Evolutionary conservation across 2,113 vertebrate species (phyloP).

Genomic region (Corythornis vintsioides): DNA sequence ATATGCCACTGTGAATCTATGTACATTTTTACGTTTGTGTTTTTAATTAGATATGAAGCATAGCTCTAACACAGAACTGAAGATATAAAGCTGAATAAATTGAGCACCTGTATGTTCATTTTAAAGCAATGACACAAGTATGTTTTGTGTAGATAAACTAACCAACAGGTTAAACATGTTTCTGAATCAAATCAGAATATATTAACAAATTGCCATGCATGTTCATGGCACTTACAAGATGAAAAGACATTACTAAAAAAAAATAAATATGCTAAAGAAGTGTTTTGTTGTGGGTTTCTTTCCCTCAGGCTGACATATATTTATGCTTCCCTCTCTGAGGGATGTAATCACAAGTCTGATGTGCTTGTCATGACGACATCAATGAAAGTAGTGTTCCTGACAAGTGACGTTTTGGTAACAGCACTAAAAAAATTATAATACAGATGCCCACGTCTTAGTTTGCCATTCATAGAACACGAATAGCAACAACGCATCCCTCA

Average conservation of each 20-base stretch:
- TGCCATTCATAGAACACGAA: not conserved
- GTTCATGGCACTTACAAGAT: not conserved
- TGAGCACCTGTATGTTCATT: not conserved
- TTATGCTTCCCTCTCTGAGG: not conserved
- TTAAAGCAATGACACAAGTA: not conserved
- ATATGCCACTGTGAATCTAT: constrained; percentile 20
- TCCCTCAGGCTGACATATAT: not conserved
- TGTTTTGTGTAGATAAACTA: not conserved
- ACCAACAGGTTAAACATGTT: not conserved
- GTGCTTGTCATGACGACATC: not conserved
- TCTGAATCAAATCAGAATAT: not conserved
- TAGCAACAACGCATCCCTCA: not conserved
- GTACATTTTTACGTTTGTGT: constrained; percentile 48
- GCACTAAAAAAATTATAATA: not conserved
- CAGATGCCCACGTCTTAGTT: not conserved
- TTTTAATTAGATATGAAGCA: constrained; percentile 59
- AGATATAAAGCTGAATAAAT: not conserved
- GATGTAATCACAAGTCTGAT: not conserved
- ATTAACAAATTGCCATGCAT: not conserved
- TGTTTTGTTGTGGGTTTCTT: not conserved
- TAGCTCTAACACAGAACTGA: not conserved
- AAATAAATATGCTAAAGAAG: not conserved
- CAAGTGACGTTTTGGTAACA: not conserved
- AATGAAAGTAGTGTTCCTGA: not conserved
- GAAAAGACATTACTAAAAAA: not conserved